Conservation (phyloP, 2,888 invertebrate species). For the Erannis defoliaria region DNA sequence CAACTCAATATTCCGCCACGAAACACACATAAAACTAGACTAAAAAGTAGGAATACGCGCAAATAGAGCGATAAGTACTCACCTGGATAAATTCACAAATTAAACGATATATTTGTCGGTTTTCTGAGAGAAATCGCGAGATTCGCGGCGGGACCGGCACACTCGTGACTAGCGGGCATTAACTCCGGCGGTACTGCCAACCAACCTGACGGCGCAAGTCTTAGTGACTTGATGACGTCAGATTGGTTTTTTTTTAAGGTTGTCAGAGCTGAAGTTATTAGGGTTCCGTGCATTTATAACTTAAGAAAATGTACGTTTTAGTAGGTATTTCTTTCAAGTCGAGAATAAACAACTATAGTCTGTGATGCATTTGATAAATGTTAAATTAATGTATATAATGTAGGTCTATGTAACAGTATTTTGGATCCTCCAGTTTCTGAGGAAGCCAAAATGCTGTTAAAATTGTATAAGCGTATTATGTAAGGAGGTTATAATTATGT, state of each 20-base stretch:
- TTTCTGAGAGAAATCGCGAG: conserved; percentile 44
- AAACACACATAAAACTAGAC: conserved; percentile 18
- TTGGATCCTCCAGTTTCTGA: too few relatives aligned
- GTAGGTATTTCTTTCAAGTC: not conserved
- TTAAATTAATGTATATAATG: too few relatives aligned
- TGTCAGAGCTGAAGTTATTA: conserved; percentile 14
- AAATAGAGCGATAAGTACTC: conserved; percentile 30
- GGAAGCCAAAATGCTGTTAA: too few relatives aligned
- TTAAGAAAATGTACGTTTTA: not conserved
- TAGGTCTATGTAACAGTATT: too few relatives aligned
- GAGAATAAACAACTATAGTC: too few relatives aligned
- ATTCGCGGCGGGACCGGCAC: conserved; percentile 54
- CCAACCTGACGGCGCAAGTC: conserved; percentile 64
- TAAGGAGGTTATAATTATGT: too few relatives aligned
- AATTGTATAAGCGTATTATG: too few relatives aligned
- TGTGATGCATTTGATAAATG: too few relatives aligned
- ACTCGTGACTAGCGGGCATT: conserved; percentile 83
- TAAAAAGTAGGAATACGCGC: not conserved
- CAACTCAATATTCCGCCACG: conserved; percentile 18
- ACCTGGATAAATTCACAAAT: conserved; percentile 47
- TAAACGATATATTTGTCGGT: conserved; percentile 45
- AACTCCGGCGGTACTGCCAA: conserved; percentile 75
- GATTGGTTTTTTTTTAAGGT: conserved; percentile 6
- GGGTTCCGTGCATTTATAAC: conserved; percentile 2
- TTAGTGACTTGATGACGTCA: conserved; percentile 23